Conservation (phyloP, 2,888 invertebrate species). For the Microctonus aethiopoides region DNA sequence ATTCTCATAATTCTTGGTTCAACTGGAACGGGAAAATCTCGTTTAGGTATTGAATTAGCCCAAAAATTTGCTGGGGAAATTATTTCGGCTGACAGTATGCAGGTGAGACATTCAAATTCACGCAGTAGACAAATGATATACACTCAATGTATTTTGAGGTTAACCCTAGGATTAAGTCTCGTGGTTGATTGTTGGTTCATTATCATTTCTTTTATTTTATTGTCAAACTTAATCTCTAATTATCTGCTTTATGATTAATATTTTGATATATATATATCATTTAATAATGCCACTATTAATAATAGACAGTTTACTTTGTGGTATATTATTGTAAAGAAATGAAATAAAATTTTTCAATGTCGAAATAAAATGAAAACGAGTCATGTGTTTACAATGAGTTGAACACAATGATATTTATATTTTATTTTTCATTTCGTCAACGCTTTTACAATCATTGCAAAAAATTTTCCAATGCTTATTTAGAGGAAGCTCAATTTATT, state of each 20-base stretch:
- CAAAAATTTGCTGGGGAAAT: conserved; percentile 89
- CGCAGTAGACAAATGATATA: neutral
- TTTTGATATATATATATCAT: no score
- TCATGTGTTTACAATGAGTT: no score
- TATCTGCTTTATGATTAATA: no score
- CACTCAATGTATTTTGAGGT: conserved; percentile 39
- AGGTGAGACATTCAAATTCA: conserved; percentile 73
- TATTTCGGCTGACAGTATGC: conserved; percentile 99
- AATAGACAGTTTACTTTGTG: no score
- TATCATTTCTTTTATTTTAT: neutral
- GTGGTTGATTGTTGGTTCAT: neutral
- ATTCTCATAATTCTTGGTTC: conserved; percentile 93
- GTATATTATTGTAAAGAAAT: no score
- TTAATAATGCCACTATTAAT: no score
- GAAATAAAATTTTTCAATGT: no score
- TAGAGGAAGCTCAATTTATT: neutral
- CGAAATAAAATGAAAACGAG: no score
- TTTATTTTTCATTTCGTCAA: no score
- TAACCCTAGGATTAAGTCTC: conserved; percentile 26
- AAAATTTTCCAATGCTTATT: no score
- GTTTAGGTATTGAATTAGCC: conserved; percentile 92
- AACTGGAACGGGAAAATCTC: conserved; percentile 98
- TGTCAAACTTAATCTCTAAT: neutral
- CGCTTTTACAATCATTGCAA: no score
- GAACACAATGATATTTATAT: no score